phyloP scores from a whole-genome alignment of 2,797 vertebrate species.

The Lepilemur septentrionalis region DNA sequence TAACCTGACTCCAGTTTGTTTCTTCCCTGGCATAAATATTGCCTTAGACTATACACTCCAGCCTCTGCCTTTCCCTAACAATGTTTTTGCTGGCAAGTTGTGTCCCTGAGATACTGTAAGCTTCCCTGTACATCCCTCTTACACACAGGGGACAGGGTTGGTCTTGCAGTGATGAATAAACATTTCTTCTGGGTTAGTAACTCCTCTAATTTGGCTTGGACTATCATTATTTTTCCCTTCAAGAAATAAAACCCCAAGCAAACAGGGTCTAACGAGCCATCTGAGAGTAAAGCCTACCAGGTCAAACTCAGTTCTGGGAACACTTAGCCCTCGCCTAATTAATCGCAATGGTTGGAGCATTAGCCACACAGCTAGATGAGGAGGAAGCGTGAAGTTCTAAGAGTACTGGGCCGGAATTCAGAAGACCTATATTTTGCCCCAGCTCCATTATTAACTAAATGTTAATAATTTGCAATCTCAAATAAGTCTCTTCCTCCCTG shows the following conservation, averaged over 20 bases:
- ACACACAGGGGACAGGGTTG: not conserved
- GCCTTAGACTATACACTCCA: not conserved
- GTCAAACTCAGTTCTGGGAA: not conserved
- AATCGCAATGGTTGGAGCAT: not conserved
- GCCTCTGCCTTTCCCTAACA: not conserved
- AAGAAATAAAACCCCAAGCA: not conserved
- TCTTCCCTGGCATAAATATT: not conserved
- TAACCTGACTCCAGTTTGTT: not conserved
- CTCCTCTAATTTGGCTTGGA: slow-evolving; percentile 20
- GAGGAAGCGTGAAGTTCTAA: not conserved
- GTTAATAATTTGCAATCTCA: not conserved
- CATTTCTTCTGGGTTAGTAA: slow-evolving; percentile 50
- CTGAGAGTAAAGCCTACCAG: not conserved
- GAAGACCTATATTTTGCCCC: not conserved
- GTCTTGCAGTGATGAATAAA: not conserved
- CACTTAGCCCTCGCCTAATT: not conserved
- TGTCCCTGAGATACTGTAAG: not conserved
- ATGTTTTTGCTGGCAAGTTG: not conserved
- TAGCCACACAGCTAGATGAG: not conserved
- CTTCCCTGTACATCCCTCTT: not conserved
- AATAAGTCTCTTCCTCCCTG: not conserved
- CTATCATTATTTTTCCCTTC: not conserved
- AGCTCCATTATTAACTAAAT: not conserved
- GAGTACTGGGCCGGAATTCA: not conserved
- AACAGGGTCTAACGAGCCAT: not conserved